Evolutionary conservation across 2,888 invertebrate species (phyloP), one percentile per base, ranked within the genome.

Genomic region (Apamea monoglypha): DNA sequence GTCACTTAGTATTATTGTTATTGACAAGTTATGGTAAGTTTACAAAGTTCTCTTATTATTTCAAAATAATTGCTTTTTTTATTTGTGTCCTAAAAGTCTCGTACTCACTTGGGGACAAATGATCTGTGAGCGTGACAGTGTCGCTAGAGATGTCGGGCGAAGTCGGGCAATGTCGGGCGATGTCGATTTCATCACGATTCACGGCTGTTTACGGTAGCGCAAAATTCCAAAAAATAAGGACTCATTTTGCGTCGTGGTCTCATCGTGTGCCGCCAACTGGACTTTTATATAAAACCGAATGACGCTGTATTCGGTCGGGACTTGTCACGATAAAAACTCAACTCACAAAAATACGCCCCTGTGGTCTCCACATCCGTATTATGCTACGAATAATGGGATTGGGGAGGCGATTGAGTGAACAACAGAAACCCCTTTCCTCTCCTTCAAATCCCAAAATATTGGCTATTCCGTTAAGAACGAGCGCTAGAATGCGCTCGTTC

Each of bases 21-120:
- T 18, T 87, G 63, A 71, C 47, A 44, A 70, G 69, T 44, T 25
- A 69, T 14, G 21, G 86, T 87, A 80, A 85, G 86, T 85, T 53
- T 1, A 47, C 0, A 21, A 36, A 25, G 3, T 6, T 61, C 21
- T 21, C 10, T 10, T 36, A 29, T 47, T 61, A 59, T 61, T 44
- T 59, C 5, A 14, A 44, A 50, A 59, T 40, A 16, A 56, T 1
- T 50, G 4, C 18, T 8, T 18, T 68, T 68, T 50, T 50, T 44
- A 16, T 44, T 72, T 44, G 29, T 25, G 44, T 69, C 40, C 8
- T 67, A 67, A 40, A 53, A 18, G n/a, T n/a, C 67, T 40, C 18
- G n/a, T 44, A 68, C n/a, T n/a, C 10, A 12, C 18, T 68, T 12
- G 44, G 40, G 7, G 44, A 29, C 29, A 68, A 29, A 44, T 47